Conservation (phyloP, 2,113 vertebrate genomes). For the Pollimyrus isidori region DNA sequence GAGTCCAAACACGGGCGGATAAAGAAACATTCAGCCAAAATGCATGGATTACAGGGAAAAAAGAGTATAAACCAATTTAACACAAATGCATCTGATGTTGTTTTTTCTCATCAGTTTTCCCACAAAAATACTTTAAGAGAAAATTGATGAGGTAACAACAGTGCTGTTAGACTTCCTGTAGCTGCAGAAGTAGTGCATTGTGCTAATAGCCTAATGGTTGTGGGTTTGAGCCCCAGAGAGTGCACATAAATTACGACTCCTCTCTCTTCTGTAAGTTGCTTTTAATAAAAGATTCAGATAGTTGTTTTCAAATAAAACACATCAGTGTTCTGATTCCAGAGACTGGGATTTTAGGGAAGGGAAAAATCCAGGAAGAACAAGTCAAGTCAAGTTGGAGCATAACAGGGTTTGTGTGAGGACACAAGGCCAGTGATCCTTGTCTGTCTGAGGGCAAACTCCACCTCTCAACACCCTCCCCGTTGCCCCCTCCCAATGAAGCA, state of each 20-base stretch:
- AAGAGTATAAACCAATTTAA: neutral
- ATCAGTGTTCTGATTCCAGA: neutral
- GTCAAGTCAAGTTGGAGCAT: neutral
- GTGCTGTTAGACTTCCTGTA: neutral
- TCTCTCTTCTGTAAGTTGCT: neutral
- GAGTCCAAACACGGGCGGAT: neutral
- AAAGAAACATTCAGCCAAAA: neutral
- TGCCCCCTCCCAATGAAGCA: conserved; percentile 33
- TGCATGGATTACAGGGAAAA: neutral
- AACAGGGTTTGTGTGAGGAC: neutral
- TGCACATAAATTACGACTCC: neutral
- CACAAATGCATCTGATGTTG: neutral
- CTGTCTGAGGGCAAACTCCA: neutral
- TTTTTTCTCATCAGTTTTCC: neutral
- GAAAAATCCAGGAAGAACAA: neutral
- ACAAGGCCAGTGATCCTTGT: conserved; percentile 9
- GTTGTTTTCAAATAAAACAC: neutral
- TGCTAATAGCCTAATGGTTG: neutral
- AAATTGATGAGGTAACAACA: neutral
- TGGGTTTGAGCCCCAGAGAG: neutral
- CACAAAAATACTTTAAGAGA: neutral
- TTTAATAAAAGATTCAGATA: neutral
- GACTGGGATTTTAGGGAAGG: neutral
- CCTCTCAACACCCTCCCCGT: neutral
- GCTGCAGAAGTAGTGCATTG: neutral